Evolutionary conservation across 2,888 invertebrate genomes (phyloP), one percentile per base, ranked within the genome.

Genomic region (Drosophila greeni): DNA sequence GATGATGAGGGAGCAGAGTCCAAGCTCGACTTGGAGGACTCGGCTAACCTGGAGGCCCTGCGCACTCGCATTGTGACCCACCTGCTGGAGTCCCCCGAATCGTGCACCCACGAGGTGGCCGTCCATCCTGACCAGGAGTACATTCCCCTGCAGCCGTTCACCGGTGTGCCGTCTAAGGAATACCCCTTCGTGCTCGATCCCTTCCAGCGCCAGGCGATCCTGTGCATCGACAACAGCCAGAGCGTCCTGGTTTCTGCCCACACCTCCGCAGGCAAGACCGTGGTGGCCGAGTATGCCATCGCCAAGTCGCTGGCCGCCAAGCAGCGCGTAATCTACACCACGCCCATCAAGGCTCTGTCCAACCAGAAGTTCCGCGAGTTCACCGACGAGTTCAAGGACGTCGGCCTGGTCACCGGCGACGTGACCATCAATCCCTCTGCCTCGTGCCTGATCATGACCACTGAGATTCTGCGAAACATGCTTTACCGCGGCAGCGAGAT

Each of bases 361-460:
- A 99, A 99, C 91, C 99, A 99, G 89, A 99, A 99, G 88, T 99
- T 97, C 89, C 91, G 99, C 72, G 99, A 99, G 88, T 96, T 99
- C 87, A 94, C 94, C 67, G 99, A 99, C 86, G 97, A 98, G 88
- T 99, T 99, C 86, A 93, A 94, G 88, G 99, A 99, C 90, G 99
- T 99, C 11, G 99, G 99, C 39, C 91, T 99, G 48, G 95, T 99
- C 74, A 99, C 99, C 24, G 99, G 99, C 33, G 99, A 99, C 90
- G 99, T 99, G 3, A 99, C 99, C 0, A 98, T 99, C 56, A 99
- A 99, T 90, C 99, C 99, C 5, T 94, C 95, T 34, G 99, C 99
- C 14, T 97, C 97, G 56, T 97, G 98, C 89, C 92, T 99, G 36
- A 98, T 99, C 74, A 99, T 99, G 99, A 99, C 99, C 0, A 99